Evolutionary conservation across 2,888 invertebrate genomes (phyloP).

Genomic region (Odiellus spinosus): DNA sequence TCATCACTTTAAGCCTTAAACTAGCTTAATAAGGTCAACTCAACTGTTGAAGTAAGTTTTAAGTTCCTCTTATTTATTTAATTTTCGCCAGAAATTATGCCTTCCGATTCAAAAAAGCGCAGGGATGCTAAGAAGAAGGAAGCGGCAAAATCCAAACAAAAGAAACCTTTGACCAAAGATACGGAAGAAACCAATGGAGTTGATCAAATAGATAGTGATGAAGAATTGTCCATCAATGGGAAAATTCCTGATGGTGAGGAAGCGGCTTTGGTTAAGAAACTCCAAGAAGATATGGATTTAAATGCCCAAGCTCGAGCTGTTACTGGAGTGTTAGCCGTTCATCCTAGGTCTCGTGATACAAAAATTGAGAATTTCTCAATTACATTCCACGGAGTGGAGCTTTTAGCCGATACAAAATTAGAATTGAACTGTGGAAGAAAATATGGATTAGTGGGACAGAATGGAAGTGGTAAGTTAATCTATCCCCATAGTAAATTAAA

Average conservation of each 20-base stretch:
- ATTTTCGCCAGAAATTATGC: conserved; percentile 44
- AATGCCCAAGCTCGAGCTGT: conserved; percentile 86
- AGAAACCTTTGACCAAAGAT: conserved; percentile 26
- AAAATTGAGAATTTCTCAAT: conserved; percentile 93
- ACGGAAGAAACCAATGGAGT: conserved; percentile 35
- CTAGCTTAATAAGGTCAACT: no score
- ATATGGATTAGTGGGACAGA: conserved; percentile 92
- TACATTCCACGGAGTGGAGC: conserved; percentile 92
- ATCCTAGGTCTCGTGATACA: conserved; percentile 86
- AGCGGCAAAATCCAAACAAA: conserved; percentile 48
- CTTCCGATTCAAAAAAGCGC: conserved; percentile 97
- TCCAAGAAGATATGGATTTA: conserved; percentile 77
- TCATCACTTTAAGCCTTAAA: no score
- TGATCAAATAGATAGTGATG: conserved; percentile 27
- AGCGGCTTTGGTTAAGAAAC: conserved; percentile 69
- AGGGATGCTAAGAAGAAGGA: conserved; percentile 95
- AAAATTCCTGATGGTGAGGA: conserved; percentile 8
- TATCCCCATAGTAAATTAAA: not conserved
- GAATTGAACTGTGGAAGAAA: conserved; percentile 94
- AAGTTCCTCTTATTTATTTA: no score
- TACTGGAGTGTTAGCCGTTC: conserved; percentile 86
- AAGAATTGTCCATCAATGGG: not conserved
- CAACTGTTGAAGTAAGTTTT: no score
- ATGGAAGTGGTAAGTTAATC: conserved; percentile 65
- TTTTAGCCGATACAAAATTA: conserved; percentile 84